These are phyloP conservation scores for Mustela nigripes DNA, from an alignment of 2,113 vertebrate species.

Conservation along the genomic window DNA sequence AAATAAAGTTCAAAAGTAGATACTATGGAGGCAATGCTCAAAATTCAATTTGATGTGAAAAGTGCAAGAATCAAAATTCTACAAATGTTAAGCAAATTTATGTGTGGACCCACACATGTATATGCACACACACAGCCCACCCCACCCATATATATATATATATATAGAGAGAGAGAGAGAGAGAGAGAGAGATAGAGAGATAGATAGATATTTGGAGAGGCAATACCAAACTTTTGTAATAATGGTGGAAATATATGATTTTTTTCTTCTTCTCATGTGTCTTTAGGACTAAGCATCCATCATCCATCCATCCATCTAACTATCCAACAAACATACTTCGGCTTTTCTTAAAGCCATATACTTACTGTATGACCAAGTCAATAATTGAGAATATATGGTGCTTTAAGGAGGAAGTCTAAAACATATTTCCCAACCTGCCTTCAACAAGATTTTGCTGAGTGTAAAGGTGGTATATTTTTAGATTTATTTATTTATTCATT, in stretches of 20 bases:
- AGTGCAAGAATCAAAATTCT: background rate
- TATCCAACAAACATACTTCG: background rate
- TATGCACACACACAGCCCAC: background rate
- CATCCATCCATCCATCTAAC: background rate
- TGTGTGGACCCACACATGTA: background rate
- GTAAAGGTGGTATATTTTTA: background rate
- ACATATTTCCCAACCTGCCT: background rate
- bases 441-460: background rate
- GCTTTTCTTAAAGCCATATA: background rate
- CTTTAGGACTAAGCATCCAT: background rate
- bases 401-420: background rate
- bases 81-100: background rate
- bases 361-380: background rate
- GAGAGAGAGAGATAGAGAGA: background rate
- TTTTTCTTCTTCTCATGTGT: conserved; percentile 34
- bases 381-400: background rate
- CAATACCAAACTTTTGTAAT: background rate
- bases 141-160: background rate
- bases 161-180: background rate
- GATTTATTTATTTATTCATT: background rate
- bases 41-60: conserved; percentile 10
- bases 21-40: background rate
- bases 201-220: background rate
- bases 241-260: background rate
- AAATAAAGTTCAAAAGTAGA: background rate